These are phyloP conservation scores for Ceraclea dissimilis DNA, from an alignment of 2,888 invertebrate genomes.

Conservation along the genomic window DNA sequence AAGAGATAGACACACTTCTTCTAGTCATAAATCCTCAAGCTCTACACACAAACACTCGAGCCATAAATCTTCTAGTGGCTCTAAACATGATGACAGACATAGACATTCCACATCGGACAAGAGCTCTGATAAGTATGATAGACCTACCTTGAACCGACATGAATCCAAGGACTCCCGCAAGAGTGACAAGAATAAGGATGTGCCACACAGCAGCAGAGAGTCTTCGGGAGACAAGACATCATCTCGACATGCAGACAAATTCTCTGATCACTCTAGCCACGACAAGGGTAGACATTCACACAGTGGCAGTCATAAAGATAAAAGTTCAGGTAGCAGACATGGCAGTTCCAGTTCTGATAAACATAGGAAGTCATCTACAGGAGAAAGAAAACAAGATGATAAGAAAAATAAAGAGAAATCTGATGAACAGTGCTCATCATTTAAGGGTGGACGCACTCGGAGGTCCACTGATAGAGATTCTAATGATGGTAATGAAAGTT, in stretches of 20 bases:
- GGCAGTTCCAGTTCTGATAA: constrained; percentile 13
- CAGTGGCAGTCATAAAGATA: constrained; percentile 16
- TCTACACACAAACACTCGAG: constrained; percentile 23
- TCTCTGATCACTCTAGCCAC: constrained; percentile 7
- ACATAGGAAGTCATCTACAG: constrained; percentile 16
- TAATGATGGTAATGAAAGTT: constrained; percentile 58
- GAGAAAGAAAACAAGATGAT: constrained; percentile 26
- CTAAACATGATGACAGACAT: constrained; percentile 29
- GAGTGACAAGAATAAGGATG: constrained; percentile 30
- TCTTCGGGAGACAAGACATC: constrained; percentile 2
- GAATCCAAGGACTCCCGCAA: constrained; percentile 38
- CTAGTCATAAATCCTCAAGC: constrained; percentile 30
- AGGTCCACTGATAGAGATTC: constrained; percentile 75
- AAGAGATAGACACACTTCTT: constrained; percentile 32
- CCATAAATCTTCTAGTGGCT: constrained; percentile 21
- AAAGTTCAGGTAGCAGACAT: constrained; percentile 9
- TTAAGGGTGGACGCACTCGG: constrained; percentile 55
- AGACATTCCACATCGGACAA: constrained; percentile 41
- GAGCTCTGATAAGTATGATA: constrained; percentile 32
- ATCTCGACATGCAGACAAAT: constrained; percentile 9
- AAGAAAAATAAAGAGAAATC: constrained; percentile 43
- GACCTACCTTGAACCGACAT: constrained; percentile 29
- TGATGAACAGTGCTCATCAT: constrained; percentile 66
- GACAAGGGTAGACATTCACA: constrained; percentile 15
- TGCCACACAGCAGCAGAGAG: constrained; percentile 13